These are phyloP conservation scores for Cynoglossus semilaevis DNA, from an alignment of 2,113 vertebrate genomes.

Conservation along the genomic window DNA sequence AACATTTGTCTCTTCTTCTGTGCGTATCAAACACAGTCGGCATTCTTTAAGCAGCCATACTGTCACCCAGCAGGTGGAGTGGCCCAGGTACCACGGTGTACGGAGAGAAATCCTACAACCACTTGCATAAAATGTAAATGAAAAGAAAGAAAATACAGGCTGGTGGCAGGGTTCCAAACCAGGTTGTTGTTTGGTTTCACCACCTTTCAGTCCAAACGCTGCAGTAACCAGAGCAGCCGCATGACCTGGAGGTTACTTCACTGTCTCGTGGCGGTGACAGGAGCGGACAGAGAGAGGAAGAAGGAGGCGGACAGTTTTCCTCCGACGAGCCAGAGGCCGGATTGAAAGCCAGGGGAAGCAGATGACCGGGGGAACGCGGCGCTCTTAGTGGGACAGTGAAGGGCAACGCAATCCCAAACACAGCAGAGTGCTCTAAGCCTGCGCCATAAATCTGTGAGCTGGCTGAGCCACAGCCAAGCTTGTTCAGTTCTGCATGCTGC, in stretches of 20 bases:
- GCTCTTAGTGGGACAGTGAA: constrained; percentile 47
- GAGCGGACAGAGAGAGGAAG: constrained; percentile 22
- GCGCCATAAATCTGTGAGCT: constrained; percentile 65
- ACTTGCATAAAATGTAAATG: too few relatives aligned
- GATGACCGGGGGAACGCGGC: constrained; percentile 19
- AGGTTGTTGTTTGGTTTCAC: too few relatives aligned
- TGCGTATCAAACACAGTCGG: too few relatives aligned
- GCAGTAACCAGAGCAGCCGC: constrained; percentile 44
- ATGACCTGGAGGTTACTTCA: constrained; percentile 28
- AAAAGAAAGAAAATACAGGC: too few relatives aligned
- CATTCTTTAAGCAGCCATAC: too few relatives aligned
- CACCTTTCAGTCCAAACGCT: constrained; percentile 1
- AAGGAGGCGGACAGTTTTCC: constrained; percentile 30
- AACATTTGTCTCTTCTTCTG: too few relatives aligned
- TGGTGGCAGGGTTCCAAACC: too few relatives aligned
- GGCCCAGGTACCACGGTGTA: too few relatives aligned
- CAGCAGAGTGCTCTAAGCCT: constrained; percentile 63
- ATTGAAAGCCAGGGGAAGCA: constrained; percentile 16
- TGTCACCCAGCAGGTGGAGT: too few relatives aligned
- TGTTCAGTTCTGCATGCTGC: constrained; percentile 49
- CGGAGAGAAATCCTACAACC: too few relatives aligned
- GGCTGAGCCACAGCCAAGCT: constrained; percentile 45
- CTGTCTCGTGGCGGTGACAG: constrained; percentile 47
- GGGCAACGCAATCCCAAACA: constrained; percentile 59
- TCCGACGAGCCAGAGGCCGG: constrained; percentile 36